Evolutionary conservation across 2,888 invertebrate species (phyloP).

Genomic region (Hipparchia semele): DNA sequence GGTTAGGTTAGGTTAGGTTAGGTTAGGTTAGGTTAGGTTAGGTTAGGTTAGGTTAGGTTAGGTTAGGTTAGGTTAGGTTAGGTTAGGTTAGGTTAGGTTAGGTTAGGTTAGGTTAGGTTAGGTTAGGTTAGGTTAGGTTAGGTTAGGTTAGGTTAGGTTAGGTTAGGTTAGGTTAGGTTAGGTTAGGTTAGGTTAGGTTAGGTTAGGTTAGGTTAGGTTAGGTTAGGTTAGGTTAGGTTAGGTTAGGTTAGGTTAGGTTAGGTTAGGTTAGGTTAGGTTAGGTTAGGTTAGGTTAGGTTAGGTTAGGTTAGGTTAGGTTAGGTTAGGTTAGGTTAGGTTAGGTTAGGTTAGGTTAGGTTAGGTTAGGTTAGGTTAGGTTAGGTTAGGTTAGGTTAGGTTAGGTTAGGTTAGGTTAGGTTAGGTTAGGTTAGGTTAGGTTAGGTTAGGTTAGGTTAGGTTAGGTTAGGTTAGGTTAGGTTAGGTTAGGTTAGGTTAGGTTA

Average conservation of each 20-base stretch:
- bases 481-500: too few species aligned
- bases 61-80: conserved; percentile 31
- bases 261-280: too few species aligned
- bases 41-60: conserved; percentile 20
- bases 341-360: conserved; percentile 34
- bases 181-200: conserved; percentile 7
- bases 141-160: too few species aligned
- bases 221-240: conserved; percentile 11
- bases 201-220: conserved; percentile 7
- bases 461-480: too few species aligned
- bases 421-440: conserved; percentile 38
- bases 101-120: conserved; percentile 31
- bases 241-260: conserved; percentile 31
- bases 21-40: too few species aligned
- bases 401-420: conserved; percentile 37
- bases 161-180: too few species aligned
- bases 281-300: conserved; percentile 34
- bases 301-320: conserved; percentile 34
- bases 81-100: conserved; percentile 26
- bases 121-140: conserved; percentile 29
- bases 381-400: conserved; percentile 32
- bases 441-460: conserved; percentile 36
- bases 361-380: conserved; percentile 35
- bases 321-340: conserved; percentile 31
- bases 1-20: too few species aligned